phyloP scores from a whole-genome alignment of 35 echinoderm and acorn worm species.

The Strongylocentrotus purpuratus region DNA sequence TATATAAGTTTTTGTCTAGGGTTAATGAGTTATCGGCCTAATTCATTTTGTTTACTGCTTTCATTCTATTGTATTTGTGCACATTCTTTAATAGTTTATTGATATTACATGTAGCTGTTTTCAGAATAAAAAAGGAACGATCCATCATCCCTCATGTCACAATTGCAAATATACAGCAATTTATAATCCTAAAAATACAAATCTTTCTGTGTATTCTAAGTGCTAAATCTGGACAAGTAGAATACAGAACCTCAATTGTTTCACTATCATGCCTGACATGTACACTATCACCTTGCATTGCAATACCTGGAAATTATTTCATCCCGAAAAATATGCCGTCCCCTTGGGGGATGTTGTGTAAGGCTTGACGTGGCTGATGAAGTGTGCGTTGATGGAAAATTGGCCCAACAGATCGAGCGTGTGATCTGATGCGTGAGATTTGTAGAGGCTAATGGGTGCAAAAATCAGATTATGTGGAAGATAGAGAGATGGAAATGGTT shows the following conservation, averaged over 20 bases:
- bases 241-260: neutral
- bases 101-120: no score
- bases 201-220: no score
- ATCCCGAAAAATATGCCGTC: neutral
- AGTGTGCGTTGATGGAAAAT: neutral
- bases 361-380: neutral
- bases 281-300: neutral
- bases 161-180: no score
- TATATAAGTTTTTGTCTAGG: no score
- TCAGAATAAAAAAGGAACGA: no score
- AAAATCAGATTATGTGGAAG: constrained; percentile 18
- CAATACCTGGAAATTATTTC: constrained; percentile 10
- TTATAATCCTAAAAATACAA: no score
- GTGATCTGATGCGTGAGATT: neutral
- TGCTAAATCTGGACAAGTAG: neutral
- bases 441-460: neutral
- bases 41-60: neutral
- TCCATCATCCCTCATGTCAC: no score
- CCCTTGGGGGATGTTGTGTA: neutral
- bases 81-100: neutral
- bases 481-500: neutral
- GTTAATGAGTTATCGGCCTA: neutral
- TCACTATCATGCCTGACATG: neutral
- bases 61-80: neutral
- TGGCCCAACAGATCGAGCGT: neutral